phyloP scores from a whole-genome alignment of 2,888 invertebrate genomes.

The Drymonia ruficornis region DNA sequence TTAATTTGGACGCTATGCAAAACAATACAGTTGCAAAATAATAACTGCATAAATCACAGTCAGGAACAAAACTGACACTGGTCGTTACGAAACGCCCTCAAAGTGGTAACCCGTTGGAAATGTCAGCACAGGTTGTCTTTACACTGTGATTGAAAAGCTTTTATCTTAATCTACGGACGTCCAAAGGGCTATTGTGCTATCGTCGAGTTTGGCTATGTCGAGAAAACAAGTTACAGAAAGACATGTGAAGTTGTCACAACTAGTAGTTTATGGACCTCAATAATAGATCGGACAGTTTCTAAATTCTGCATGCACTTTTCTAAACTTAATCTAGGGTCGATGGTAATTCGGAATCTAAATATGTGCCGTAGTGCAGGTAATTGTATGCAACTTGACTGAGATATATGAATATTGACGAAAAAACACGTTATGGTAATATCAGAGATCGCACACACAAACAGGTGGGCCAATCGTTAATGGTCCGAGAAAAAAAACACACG shows the following conservation, averaged over 20 bases:
- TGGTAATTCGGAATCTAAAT: constrained; percentile 16
- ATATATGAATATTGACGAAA: constrained; percentile 30
- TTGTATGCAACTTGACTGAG: constrained; percentile 29
- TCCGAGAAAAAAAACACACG: constrained; percentile 32
- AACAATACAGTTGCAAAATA: constrained; percentile 41
- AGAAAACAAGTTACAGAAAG: background rate
- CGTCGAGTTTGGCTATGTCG: background rate
- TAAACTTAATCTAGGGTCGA: background rate
- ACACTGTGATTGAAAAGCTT: constrained; percentile 53
- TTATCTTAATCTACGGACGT: constrained; percentile 53
- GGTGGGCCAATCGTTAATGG: constrained; percentile 36
- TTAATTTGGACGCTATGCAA: constrained; percentile 26
- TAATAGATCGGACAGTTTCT: no score
- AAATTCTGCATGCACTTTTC: background rate
- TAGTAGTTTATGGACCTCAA: background rate
- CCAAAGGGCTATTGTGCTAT: constrained; percentile 33
- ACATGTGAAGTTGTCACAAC: background rate
- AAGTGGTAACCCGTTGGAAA: constrained; percentile 63
- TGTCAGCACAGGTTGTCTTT: constrained; percentile 48
- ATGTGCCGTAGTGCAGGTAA: constrained; percentile 25
- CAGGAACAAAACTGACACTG: constrained; percentile 38
- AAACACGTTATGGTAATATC: constrained; percentile 43
- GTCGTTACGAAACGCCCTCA: constrained; percentile 53
- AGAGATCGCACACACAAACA: constrained; percentile 37
- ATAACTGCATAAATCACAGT: constrained; percentile 37